phyloP scores from a whole-genome alignment of 2,888 invertebrate species.

The Hydriomena furcata region DNA sequence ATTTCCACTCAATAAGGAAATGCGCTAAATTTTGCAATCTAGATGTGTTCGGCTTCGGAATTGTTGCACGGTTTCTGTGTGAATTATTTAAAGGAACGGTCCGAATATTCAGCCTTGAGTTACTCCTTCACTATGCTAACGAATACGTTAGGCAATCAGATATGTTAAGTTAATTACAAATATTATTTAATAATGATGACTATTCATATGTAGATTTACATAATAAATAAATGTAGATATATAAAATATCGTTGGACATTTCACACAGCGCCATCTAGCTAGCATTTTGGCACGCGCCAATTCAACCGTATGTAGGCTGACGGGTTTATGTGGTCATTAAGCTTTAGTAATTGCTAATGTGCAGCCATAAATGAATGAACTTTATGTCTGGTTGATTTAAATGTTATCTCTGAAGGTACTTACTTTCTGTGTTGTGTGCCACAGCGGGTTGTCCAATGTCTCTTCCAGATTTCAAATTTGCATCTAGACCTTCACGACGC shows the following conservation, averaged over 20 bases:
- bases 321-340: slow-evolving; percentile 22
- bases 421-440: slow-evolving; percentile 33
- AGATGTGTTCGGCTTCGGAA: slow-evolving; percentile 37
- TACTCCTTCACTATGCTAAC: neutral
- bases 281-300: slow-evolving; percentile 24
- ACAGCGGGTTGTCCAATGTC: slow-evolving; percentile 38
- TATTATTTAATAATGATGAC: slow-evolving; percentile 16
- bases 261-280: too few relatives aligned
- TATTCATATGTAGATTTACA: slow-evolving; percentile 15
- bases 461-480: slow-evolving; percentile 46
- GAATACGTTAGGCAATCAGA: slow-evolving; percentile 1
- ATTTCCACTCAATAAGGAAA: slow-evolving; percentile 46
- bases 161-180: slow-evolving; percentile 10
- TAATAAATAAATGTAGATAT: too few relatives aligned
- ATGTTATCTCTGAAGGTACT: slow-evolving; percentile 44
- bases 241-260: too few relatives aligned
- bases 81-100: slow-evolving; percentile 14
- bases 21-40: slow-evolving; percentile 37
- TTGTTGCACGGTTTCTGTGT: slow-evolving; percentile 26
- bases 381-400: slow-evolving; percentile 28
- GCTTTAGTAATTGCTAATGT: slow-evolving; percentile 26
- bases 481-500: slow-evolving; percentile 33
- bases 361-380: slow-evolving; percentile 21
- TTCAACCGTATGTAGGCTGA: slow-evolving; percentile 13
- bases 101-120: slow-evolving; percentile 20